phyloP scores from a whole-genome alignment of 2,113 vertebrate genomes.

The Rhinoderma darwinii region DNA sequence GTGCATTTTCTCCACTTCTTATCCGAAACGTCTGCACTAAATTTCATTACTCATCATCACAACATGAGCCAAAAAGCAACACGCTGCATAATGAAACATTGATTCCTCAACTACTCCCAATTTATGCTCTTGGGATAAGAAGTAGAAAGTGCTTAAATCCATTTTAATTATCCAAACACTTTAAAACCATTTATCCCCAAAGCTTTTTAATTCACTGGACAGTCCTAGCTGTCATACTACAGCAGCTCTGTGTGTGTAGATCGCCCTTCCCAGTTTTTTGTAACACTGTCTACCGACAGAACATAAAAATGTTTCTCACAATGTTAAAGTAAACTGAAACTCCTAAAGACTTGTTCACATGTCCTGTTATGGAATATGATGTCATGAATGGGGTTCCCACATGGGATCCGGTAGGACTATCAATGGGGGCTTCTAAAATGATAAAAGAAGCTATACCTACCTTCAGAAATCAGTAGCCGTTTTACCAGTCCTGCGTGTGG shows the following conservation, averaged over 20 bases:
- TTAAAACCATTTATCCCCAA: slow-evolving; percentile 52
- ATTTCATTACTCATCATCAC: slow-evolving; percentile 47
- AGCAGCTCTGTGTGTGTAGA: neutral
- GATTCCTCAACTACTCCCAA: slow-evolving; percentile 43
- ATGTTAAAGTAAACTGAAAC: neutral
- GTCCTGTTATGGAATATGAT: too few relatives aligned
- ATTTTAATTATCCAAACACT: slow-evolving; percentile 59
- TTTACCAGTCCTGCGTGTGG: too few relatives aligned
- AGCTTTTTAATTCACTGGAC: slow-evolving; percentile 55
- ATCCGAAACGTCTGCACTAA: slow-evolving; percentile 23
- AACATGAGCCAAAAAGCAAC: slow-evolving; percentile 50
- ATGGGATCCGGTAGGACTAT: too few relatives aligned
- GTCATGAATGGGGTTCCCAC: too few relatives aligned
- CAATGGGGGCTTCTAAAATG: too few relatives aligned
- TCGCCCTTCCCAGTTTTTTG: slow-evolving; percentile 21
- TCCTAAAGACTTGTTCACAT: too few relatives aligned
- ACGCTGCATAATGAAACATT: slow-evolving; percentile 49
- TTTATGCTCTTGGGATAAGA: slow-evolving; percentile 45
- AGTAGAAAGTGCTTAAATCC: slow-evolving; percentile 54
- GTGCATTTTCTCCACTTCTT: slow-evolving; percentile 42
- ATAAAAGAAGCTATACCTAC: too few relatives aligned
- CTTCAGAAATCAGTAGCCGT: too few relatives aligned
- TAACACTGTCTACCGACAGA: neutral
- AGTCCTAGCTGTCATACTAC: slow-evolving; percentile 29
- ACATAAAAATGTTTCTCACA: neutral